Percentiles rank a stretch among this genome's conserved stretches.
Evolutionary conservation across 1,140 invertebrate genomes (phyloP).

Genomic region (Caerostris darwini): DNA sequence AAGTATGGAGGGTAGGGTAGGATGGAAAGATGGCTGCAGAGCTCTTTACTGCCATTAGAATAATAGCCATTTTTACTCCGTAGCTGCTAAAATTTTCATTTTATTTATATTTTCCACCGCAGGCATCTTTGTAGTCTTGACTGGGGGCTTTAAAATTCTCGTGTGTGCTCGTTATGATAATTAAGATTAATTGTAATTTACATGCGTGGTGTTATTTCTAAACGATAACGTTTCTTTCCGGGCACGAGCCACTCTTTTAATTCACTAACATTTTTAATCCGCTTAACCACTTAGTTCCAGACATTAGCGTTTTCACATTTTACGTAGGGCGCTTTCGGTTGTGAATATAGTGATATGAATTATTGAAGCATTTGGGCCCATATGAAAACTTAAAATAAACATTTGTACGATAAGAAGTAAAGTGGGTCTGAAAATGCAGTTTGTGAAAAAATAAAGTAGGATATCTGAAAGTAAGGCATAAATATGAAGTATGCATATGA

Average conservation of each 20-base stretch:
- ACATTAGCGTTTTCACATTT: conserved; percentile 14
- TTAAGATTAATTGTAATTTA: conserved; percentile 75
- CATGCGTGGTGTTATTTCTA: conserved; percentile 7
- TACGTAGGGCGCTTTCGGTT: background rate
- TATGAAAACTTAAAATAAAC: background rate
- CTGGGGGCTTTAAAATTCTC: conserved; percentile 44
- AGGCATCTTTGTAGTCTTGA: background rate
- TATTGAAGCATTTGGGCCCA: background rate
- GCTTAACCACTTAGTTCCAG: conserved; percentile 63
- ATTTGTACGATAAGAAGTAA: background rate
- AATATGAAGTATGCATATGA: background rate
- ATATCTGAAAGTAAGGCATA: background rate
- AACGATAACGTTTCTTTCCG: conserved; percentile 33
- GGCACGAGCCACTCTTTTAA: conserved; percentile 39
- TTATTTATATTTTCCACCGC: conserved; percentile 59
- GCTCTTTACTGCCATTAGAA: conserved; percentile 72
- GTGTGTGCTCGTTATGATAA: conserved; percentile 71
- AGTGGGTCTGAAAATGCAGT: background rate
- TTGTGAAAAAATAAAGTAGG: background rate
- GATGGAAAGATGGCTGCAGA: conserved; percentile 45
- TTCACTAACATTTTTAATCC: conserved; percentile 67
- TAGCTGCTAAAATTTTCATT: conserved; percentile 70
- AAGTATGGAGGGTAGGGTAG: background rate
- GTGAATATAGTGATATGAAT: background rate
- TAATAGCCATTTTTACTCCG: conserved; percentile 75